Conservation (phyloP, 1,140 invertebrate species). For the Ceratina calcarata region DNA sequence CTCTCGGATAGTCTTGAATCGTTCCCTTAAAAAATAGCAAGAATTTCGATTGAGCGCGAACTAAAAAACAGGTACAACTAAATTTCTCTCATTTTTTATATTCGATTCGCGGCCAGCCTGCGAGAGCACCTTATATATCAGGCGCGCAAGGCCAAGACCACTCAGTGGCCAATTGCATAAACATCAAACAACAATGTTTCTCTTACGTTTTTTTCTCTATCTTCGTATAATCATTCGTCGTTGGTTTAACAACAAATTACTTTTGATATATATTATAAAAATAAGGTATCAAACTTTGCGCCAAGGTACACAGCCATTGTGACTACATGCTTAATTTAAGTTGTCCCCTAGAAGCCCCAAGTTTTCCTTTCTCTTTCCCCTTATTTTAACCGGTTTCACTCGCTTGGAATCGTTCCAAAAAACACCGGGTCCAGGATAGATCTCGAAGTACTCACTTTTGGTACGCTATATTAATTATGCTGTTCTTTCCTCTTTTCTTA, state of each 20-base stretch:
- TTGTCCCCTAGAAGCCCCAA: conserved; percentile 56
- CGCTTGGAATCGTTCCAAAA: conserved; percentile 12
- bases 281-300: conserved; percentile 80
- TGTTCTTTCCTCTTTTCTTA: conserved; percentile 1
- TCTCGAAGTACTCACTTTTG: conserved; percentile 43
- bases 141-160: conserved; percentile 70
- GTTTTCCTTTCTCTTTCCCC: conserved; percentile 29
- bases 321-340: conserved; percentile 76
- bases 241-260: conserved; percentile 76
- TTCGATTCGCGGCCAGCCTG: conserved; percentile 41
- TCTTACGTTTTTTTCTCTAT: conserved; percentile 32
- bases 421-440: conserved; percentile 28
- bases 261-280: conserved; percentile 78
- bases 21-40: conserved; percentile 36
- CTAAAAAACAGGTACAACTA: conserved; percentile 61
- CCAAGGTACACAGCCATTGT: conserved; percentile 79
- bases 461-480: conserved; percentile 47
- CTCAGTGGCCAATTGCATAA: conserved; percentile 78
- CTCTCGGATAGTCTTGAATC: conserved; percentile 29
- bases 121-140: conserved; percentile 66
- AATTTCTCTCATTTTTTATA: conserved; percentile 15
- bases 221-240: conserved; percentile 71
- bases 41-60: conserved; percentile 64
- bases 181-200: conserved; percentile 77
- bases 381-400: conserved; percentile 19